Evolutionary conservation across 2,888 invertebrate species (phyloP).

Genomic region (Leucophenga montana): DNA sequence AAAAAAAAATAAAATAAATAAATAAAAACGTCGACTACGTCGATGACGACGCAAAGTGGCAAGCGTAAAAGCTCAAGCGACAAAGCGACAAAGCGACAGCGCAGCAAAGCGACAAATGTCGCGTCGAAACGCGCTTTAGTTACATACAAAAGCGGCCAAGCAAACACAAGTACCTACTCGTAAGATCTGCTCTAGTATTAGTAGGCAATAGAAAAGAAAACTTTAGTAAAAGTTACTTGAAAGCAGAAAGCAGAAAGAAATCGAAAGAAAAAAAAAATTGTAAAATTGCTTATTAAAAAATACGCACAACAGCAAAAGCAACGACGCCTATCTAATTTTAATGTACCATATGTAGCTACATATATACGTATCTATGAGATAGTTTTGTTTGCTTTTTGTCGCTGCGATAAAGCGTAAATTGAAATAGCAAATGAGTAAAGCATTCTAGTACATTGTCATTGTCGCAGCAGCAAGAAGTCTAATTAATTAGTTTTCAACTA

Average conservation of each 20-base stretch:
- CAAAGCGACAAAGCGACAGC: slow-evolving; percentile 31
- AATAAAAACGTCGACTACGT: no score
- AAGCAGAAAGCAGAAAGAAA: slow-evolving; percentile 1
- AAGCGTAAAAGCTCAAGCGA: not conserved
- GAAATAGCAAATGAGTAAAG: not conserved
- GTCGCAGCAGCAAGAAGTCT: slow-evolving; percentile 3
- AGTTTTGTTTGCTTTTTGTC: slow-evolving; percentile 59
- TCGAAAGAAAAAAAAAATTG: slow-evolving; percentile 9
- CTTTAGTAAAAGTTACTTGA: not conserved
- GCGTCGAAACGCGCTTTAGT: slow-evolving; percentile 30
- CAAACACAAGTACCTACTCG: not conserved
- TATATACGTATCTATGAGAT: slow-evolving; percentile 46
- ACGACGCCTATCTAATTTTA: slow-evolving; percentile 11
- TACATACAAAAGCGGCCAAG: slow-evolving; percentile 8
- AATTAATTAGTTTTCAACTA: not conserved
- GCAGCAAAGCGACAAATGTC: not conserved
- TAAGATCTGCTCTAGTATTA: slow-evolving; percentile 26
- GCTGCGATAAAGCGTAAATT: slow-evolving; percentile 51
- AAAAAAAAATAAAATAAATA: slow-evolving; percentile 17
- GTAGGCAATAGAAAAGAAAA: slow-evolving; percentile 33
- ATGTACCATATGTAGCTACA: not conserved
- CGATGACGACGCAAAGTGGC: slow-evolving; percentile 18
- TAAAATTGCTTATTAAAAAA: slow-evolving; percentile 32
- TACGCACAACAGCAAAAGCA: not conserved
- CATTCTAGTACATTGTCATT: not conserved